Evolutionary conservation across 2,888 invertebrate species (phyloP), one percentile per base, ranked within the genome.

Genomic region (Netelia virgata): DNA sequence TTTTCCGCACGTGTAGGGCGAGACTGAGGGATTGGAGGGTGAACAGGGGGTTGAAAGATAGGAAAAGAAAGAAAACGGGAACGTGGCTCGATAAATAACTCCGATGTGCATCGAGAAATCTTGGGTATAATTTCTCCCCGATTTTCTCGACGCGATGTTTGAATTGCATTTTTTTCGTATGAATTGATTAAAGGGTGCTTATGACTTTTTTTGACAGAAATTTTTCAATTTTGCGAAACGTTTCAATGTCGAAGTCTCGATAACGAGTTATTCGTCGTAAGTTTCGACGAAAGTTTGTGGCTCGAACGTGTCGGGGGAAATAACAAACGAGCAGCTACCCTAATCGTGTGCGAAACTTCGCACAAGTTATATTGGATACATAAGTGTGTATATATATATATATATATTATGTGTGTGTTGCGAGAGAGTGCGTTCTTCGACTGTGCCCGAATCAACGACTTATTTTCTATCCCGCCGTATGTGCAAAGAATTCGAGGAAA

Each of bases 41-140:
- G n/a, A 10, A 20, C 16, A 53, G 64, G 53, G 18, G 20, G 20
- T 10, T 9, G 5, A 23, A 11, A n/a, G 16, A 28, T 57, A 23
- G 20, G 10, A 10, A 50, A 50, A 18, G 36, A 10, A 36, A 55
- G 20, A n/a, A 69, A 69, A 69, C 28, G 53, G 16, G 55, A 66
- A 70, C 43, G 55, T 43, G 74, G 66, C 28, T 72, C 66, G 57
- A 75, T 85, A 84, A 87, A 85, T 82, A 84, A 75, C 77, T 72
- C 55, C 43, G 50, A 76, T 83, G 73, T 75, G 18, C 64, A 75
- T 63, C 64, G 64, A 75, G 9, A 50, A 36, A 53, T 50, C 16
- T n/a, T n/a, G 55, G 16, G 36, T 47, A 18, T 74, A 50, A 74
- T 76, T 59, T 64, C 41, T 68, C 9, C 43, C 61, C 61, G 68